Conservation (phyloP, 2,113 vertebrate genomes). For the Oryzias curvinotus region DNA sequence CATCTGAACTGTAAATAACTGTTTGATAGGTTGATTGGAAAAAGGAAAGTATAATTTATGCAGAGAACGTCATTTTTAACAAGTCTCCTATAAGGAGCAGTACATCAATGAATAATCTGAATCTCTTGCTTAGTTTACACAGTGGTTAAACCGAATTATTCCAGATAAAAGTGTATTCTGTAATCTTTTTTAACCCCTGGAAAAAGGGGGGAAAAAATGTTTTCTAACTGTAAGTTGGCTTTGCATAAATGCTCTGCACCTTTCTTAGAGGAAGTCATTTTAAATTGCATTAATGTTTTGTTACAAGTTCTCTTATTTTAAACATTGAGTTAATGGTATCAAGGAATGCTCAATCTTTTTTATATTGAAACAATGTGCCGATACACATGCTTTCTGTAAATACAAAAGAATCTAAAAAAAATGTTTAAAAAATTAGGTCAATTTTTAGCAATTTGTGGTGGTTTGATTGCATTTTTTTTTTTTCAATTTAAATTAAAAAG, state of each 20-base stretch:
- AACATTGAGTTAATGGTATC: background rate
- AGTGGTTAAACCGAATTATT: conserved; percentile 5
- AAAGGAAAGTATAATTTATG: background rate
- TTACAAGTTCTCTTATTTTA: background rate
- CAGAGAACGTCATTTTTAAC: background rate
- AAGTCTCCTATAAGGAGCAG: conserved; percentile 4
- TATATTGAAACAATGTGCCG: too few relatives aligned
- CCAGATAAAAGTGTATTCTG: background rate
- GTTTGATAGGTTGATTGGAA: conserved; percentile 4
- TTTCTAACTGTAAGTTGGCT: background rate
- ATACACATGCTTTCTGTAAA: too few relatives aligned
- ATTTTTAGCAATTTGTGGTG: too few relatives aligned
- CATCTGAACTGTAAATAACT: conserved; percentile 22
- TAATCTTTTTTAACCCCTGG: conserved; percentile 6
- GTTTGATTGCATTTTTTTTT: too few relatives aligned
- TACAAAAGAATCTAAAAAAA: too few relatives aligned
- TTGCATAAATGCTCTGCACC: background rate
- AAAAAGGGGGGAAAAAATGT: background rate
- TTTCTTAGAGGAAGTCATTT: background rate
- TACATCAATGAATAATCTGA: conserved; percentile 5
- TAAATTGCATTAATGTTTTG: background rate
- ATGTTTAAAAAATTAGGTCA: too few relatives aligned
- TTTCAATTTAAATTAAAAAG: too few relatives aligned
- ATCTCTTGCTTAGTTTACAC: conserved; percentile 8
- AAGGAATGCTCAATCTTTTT: too few relatives aligned